Percentiles rank a stretch among this genome's conserved stretches.
Conservation (phyloP, 2,797 vertebrate species). For the Loriculus beryllinus region DNA sequence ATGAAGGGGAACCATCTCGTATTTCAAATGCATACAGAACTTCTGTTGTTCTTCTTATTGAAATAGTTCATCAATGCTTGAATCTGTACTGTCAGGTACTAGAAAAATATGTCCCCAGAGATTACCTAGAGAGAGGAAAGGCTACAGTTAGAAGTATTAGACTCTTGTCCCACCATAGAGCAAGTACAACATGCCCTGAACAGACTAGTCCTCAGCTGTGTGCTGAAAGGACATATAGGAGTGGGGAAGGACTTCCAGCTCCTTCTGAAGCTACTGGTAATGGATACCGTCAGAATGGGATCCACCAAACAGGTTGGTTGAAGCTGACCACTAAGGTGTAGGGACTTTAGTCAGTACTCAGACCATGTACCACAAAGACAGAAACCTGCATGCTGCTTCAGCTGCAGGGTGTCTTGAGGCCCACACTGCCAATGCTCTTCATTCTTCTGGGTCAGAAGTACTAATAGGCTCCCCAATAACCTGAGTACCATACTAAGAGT, state of each 20-base stretch:
- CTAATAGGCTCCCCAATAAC: neutral
- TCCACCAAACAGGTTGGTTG: neutral
- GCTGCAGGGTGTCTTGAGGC: neutral
- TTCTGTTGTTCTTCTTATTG: neutral
- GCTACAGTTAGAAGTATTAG: neutral
- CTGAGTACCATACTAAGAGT: too few relatives aligned
- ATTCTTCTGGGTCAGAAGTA: neutral
- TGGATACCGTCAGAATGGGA: neutral
- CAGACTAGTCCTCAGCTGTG: neutral
- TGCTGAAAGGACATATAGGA: neutral
- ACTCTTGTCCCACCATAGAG: neutral
- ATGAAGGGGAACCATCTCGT: slow-evolving; percentile 15
- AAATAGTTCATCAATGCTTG: slow-evolving; percentile 27
- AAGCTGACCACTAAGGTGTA: neutral
- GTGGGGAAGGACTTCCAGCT: neutral
- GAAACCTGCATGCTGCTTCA: neutral
- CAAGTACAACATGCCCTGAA: neutral
- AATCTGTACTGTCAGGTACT: neutral
- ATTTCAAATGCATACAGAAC: slow-evolving; percentile 3
- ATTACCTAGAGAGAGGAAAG: neutral
- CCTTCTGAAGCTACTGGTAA: neutral
- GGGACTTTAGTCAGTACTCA: neutral
- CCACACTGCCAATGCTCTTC: neutral
- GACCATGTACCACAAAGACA: rapidly evolving
- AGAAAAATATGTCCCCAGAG: neutral